Base-by-base conservation (phyloP, 2,797 vertebrate species). In the Microcaecilia unicolor region DNA sequence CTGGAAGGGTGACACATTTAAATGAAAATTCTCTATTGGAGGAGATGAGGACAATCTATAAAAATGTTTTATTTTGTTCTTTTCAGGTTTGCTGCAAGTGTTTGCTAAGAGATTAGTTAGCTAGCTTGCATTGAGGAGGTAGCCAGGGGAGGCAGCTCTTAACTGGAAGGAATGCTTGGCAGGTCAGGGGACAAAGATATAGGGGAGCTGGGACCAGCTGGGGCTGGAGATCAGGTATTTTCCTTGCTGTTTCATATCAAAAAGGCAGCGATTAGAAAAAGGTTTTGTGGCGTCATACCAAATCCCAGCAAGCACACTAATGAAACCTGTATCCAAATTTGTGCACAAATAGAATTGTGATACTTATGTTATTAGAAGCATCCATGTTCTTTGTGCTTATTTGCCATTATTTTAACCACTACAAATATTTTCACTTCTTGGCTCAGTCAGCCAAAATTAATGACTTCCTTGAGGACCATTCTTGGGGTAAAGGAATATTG, bases 81-180 rank as follows among this genome's bases (percentile, higher is more conserved):
- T 75, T 74, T 73, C 84, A 87, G 84, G 76, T 86, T 86, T 84
- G 75, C 79, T 87, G 84, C 80, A 72, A 84, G 78, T 81, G 72
- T 81, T 90, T 89, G 86, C 86, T 72, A 49, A 87, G 85, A 87
- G 89, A 92, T 93, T 92, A 90, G 83, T 72, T 77, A 77, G 74
- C 48, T 76, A 78, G 83, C 76, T 71, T 79, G 70, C 64, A 71
- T 67, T 61, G 75, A 25, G 38, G 76, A 89, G 78, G 89, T 91
- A 91, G 81, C 76, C 86, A 89, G 84, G 88, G 89, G 84, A 78
- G 78, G 80, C 80, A 68, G 85, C 81, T 78, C 59, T 48, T 50
- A 66, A 70, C 54, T 60, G 43, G 44, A 70, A 85, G 82, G 88
- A 91, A 92, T 90, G 85, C 72, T 38, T 64, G 39, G 65, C 82